Percentiles rank a stretch among this genome's conserved stretches.
phyloP scores from a whole-genome alignment of 2,888 invertebrate genomes.

The Agrochola macilenta region DNA sequence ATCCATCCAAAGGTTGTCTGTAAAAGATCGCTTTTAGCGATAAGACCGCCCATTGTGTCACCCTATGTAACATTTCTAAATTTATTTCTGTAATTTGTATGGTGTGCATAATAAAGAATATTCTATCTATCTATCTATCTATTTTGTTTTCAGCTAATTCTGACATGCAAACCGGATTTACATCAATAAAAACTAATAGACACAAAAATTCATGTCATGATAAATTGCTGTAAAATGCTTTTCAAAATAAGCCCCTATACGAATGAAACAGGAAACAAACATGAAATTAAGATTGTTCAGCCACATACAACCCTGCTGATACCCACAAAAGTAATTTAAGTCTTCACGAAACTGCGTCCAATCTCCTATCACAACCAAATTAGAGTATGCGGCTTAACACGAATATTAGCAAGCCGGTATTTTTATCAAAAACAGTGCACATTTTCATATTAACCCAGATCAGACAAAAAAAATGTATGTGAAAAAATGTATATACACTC shows the following conservation, averaged over 20 bases:
- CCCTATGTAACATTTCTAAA: too few species aligned
- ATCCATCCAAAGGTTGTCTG: too few species aligned
- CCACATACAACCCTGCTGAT: not conserved
- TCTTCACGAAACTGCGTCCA: constrained; percentile 27
- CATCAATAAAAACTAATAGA: not conserved
- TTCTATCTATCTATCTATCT: too few species aligned
- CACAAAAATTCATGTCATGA: not conserved
- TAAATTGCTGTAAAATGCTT: not conserved
- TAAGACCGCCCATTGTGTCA: too few species aligned
- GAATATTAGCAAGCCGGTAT: constrained; percentile 41
- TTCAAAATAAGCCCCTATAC: not conserved
- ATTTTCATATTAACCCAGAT: constrained; percentile 46
- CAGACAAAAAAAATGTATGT: constrained; percentile 30
- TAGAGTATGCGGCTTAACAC: constrained; percentile 37
- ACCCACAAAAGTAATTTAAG: constrained; percentile 32
- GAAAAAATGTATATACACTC: constrained; percentile 43
- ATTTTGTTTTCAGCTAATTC: not conserved
- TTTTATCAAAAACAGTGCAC: constrained; percentile 50
- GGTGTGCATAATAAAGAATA: too few species aligned
- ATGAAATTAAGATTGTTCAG: not conserved
- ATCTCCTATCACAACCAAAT: constrained; percentile 37
- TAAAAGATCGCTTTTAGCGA: too few species aligned
- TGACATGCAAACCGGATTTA: not conserved
- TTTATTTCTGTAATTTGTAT: too few species aligned
- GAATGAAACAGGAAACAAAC: not conserved